phyloP scores from a whole-genome alignment of 2,888 invertebrate species.

The Meandrusa payeni region DNA sequence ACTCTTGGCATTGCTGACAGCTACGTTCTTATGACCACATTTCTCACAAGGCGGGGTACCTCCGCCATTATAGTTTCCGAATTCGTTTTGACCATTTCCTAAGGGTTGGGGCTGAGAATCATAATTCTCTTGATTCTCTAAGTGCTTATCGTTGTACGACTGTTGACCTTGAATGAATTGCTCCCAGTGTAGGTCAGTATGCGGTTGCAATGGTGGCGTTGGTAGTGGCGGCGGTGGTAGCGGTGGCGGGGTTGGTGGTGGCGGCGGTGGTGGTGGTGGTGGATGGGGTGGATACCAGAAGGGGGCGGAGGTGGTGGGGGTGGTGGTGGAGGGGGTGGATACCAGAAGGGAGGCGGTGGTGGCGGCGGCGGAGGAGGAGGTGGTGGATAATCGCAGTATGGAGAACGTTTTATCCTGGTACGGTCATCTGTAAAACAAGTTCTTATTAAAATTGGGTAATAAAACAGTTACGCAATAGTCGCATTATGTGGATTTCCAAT shows the following conservation, averaged over 20 bases:
- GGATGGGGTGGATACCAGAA: no score
- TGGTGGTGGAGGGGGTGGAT: conserved; percentile 34
- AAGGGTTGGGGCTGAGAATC: neutral
- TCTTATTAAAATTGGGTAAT: no score
- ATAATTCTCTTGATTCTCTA: neutral
- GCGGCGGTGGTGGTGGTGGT: conserved; percentile 32
- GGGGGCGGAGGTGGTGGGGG: conserved; percentile 24
- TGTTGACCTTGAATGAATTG: conserved; percentile 23
- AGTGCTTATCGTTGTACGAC: conserved; percentile 2
- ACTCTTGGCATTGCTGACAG: conserved; percentile 51
- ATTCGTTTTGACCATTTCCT: conserved; percentile 26
- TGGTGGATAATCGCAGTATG: conserved; percentile 40
- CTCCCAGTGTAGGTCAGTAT: conserved; percentile 21
- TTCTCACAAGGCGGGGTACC: conserved; percentile 16
- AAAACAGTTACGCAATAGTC: no score
- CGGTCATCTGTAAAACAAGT: conserved; percentile 51
- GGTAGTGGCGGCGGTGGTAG: conserved; percentile 36
- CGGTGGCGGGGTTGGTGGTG: conserved; percentile 36
- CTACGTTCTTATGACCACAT: conserved; percentile 27
- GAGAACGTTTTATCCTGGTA: conserved; percentile 50
- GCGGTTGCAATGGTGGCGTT: conserved; percentile 24
- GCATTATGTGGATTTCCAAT: no score
- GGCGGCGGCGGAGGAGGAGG: conserved; percentile 28
- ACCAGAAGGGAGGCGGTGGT: conserved; percentile 30
- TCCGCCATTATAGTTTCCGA: conserved; percentile 32